A percentile compares a stretch with the other conserved stretches of the same genome.
Evolutionary conservation across 2,797 vertebrate genomes (phyloP).

Genomic region (Coregonus suidteri): DNA sequence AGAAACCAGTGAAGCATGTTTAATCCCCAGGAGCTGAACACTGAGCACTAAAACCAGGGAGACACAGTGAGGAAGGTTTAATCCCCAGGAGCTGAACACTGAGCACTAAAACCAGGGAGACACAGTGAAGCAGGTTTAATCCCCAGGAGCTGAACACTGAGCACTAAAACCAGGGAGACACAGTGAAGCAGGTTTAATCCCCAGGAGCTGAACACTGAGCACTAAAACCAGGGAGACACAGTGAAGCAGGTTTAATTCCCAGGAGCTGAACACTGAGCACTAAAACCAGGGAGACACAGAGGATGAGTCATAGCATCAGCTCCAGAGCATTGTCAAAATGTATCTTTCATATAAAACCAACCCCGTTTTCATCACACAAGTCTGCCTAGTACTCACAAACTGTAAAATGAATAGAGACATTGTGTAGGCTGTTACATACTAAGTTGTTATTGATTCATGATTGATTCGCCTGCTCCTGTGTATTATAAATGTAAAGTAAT

Average conservation of each 20-base stretch:
- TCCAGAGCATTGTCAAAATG: constrained; percentile 1
- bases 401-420: not conserved
- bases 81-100: too few relatives aligned
- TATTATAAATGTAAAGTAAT: not conserved
- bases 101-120: not conserved
- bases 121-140: constrained; percentile 48
- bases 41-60: constrained; percentile 27
- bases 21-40: constrained; percentile 38
- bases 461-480: not conserved
- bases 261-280: constrained; percentile 26
- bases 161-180: constrained; percentile 43
- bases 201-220: constrained; percentile 24
- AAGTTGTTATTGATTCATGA: not conserved
- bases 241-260: constrained; percentile 50
- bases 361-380: not conserved
- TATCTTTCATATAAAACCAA: not conserved
- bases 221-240: constrained; percentile 43
- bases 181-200: constrained; percentile 49
- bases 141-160: constrained; percentile 24
- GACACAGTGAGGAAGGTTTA: constrained; percentile 19
- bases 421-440: not conserved
- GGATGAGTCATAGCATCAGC: constrained; percentile 43
- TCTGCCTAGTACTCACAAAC: not conserved
- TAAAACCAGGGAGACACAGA: constrained; percentile 35
- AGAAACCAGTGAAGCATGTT: constrained; percentile 46